These are phyloP conservation scores for Crax fasciolata DNA, from an alignment of 2,797 vertebrate genomes.

Conservation along the genomic window DNA sequence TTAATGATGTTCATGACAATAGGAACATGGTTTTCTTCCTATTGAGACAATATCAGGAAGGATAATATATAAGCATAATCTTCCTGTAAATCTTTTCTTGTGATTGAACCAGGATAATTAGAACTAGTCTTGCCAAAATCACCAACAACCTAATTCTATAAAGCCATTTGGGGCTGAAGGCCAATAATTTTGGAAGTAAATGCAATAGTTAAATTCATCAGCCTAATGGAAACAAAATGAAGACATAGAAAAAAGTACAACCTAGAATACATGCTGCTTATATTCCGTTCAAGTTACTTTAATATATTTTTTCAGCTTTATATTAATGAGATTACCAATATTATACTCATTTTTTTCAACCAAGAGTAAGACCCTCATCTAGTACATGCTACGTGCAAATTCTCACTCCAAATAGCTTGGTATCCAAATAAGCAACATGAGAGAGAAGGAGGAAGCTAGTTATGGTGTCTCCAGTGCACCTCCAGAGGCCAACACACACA, in stretches of 20 bases:
- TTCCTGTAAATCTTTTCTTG: neutral
- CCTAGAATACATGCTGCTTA: neutral
- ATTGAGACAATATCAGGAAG: neutral
- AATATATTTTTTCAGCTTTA: neutral
- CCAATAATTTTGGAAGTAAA: neutral
- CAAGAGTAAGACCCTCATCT: neutral
- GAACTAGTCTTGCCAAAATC: neutral
- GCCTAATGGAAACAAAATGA: neutral
- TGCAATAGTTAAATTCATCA: neutral
- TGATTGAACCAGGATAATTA: neutral
- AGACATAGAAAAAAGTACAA: neutral
- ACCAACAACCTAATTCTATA: neutral
- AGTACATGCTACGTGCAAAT: neutral
- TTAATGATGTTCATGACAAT: neutral
- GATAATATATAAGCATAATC: neutral
- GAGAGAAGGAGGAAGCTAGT: neutral
- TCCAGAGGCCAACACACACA: neutral
- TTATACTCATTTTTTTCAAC: neutral
- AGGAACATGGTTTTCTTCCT: neutral
- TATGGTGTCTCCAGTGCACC: neutral
- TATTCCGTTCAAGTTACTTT: neutral
- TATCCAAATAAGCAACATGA: neutral
- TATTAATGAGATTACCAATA: neutral
- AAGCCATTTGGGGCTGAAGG: neutral
- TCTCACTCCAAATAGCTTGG: neutral